Conservation (phyloP, 1,140 invertebrate genomes). For the Hylaeus anthracinus region DNA sequence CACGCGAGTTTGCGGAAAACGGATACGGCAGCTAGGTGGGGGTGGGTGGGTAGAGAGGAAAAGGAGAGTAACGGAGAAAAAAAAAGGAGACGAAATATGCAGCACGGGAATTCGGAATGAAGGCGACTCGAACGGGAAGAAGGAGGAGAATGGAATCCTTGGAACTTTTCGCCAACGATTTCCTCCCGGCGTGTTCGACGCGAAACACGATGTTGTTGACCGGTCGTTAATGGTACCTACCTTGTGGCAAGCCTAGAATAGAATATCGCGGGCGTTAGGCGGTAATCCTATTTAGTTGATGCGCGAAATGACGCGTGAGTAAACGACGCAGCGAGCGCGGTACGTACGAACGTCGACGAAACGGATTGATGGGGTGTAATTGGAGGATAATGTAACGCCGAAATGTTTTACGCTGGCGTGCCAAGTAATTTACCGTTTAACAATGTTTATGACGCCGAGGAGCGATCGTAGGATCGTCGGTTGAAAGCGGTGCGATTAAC, state of each 20-base stretch:
- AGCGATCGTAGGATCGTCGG: too few species aligned
- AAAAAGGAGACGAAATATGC: conserved; percentile 19
- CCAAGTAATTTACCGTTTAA: not conserved
- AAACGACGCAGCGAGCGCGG: conserved; percentile 18
- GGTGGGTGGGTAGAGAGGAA: conserved; percentile 1
- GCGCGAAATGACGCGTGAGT: conserved; percentile 57
- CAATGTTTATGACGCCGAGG: not conserved
- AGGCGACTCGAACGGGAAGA: not conserved
- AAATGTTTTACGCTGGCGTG: not conserved
- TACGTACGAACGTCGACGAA: conserved; percentile 43
- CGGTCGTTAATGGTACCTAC: conserved; percentile 27
- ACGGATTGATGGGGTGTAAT: conserved; percentile 50
- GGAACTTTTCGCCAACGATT: not conserved
- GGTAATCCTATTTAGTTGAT: conserved; percentile 61
- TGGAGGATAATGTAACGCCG: conserved; percentile 39
- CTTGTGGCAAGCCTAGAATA: conserved; percentile 43
- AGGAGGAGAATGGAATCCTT: not conserved
- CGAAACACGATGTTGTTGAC: conserved; percentile 9
- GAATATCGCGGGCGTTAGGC: conserved; percentile 48
- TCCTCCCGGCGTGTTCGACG: not conserved
- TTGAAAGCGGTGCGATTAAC: too few species aligned
- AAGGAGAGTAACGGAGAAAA: conserved; percentile 1
- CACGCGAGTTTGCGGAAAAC: conserved; percentile 31
- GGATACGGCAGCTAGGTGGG: too few species aligned
- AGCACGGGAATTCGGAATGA: not conserved